A percentile compares a stretch with the other conserved stretches of the same genome.
phyloP scores from a whole-genome alignment of 2,797 vertebrate genomes.

The Naso thynnoides region DNA sequence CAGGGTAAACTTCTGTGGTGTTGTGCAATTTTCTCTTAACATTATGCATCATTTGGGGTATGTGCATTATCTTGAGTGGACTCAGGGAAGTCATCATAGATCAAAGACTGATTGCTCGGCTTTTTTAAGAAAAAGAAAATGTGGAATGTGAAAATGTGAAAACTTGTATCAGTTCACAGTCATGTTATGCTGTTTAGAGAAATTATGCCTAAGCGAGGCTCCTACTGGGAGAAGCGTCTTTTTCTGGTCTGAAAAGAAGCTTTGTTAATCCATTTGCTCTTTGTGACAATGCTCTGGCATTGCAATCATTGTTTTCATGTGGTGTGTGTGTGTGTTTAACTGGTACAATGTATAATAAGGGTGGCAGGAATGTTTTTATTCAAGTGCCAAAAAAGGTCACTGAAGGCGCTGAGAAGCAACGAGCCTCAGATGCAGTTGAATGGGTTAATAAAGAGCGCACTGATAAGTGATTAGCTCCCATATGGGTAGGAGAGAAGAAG shows the following conservation, averaged over 20 bases:
- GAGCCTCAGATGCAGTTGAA: conserved; percentile 34
- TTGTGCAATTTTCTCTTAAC: background rate
- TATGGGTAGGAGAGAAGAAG: conserved; percentile 44
- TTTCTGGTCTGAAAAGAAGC: conserved; percentile 25
- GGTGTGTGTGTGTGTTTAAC: background rate
- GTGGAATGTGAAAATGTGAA: conserved; percentile 9
- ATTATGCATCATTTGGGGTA: conserved; percentile 1
- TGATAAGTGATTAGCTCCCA: conserved; percentile 58
- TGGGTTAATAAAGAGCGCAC: conserved; percentile 54
- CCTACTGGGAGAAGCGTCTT: conserved; percentile 15
- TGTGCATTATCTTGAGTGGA: background rate
- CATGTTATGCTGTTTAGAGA: conserved; percentile 16
- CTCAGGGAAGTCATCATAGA: background rate
- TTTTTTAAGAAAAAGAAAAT: background rate
- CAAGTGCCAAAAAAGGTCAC: conserved; percentile 23
- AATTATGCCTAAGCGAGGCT: conserved; percentile 18
- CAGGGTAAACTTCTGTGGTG: background rate
- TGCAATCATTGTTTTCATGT: conserved; percentile 7
- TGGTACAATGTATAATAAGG: conserved; percentile 1
- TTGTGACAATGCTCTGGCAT: conserved; percentile 5
- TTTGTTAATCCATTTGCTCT: conserved; percentile 25
- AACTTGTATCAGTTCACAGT: background rate
- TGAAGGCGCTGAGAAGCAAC: conserved; percentile 3
- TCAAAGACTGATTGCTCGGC: conserved; percentile 15
- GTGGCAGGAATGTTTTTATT: conserved; percentile 17